These are phyloP conservation scores for Leptopilina boulardi DNA, from an alignment of 1,140 invertebrate species.

Conservation along the genomic window DNA sequence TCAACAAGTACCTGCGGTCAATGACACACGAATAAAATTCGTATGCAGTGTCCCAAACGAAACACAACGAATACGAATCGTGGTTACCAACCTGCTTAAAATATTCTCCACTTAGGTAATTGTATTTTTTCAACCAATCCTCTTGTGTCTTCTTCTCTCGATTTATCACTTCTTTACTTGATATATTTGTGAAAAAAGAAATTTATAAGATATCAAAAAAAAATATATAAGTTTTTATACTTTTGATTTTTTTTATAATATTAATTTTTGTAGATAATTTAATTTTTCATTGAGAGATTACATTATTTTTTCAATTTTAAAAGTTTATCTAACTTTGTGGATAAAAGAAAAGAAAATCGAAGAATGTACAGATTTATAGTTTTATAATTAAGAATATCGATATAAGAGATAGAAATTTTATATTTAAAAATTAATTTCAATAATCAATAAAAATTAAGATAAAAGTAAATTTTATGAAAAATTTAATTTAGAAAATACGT, in stretches of 20 bases:
- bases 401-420: too few relatives aligned
- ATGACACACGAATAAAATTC: conserved; percentile 46
- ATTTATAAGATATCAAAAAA: not conserved
- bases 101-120: conserved; percentile 60
- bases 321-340: too few relatives aligned
- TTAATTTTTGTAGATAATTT: not conserved
- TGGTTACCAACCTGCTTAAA: conserved; percentile 59
- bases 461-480: too few relatives aligned
- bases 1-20: conserved; percentile 59
- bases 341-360: too few relatives aligned
- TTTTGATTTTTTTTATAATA: not conserved
- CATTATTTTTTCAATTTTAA: too few relatives aligned
- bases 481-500: too few relatives aligned
- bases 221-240: not conserved
- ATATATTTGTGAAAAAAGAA: conserved; percentile 40
- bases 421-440: too few relatives aligned
- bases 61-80: conserved; percentile 40
- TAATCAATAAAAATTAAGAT: too few relatives aligned
- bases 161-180: conserved; percentile 65
- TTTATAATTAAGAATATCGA: too few relatives aligned
- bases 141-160: conserved; percentile 58
- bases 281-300: too few relatives aligned
- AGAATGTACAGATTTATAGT: too few relatives aligned
- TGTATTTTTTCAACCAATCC: conserved; percentile 61
- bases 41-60: conserved; percentile 34